Evolutionary conservation across 2,888 invertebrate species (phyloP).

Genomic region (Dermolepida albohirtum): DNA sequence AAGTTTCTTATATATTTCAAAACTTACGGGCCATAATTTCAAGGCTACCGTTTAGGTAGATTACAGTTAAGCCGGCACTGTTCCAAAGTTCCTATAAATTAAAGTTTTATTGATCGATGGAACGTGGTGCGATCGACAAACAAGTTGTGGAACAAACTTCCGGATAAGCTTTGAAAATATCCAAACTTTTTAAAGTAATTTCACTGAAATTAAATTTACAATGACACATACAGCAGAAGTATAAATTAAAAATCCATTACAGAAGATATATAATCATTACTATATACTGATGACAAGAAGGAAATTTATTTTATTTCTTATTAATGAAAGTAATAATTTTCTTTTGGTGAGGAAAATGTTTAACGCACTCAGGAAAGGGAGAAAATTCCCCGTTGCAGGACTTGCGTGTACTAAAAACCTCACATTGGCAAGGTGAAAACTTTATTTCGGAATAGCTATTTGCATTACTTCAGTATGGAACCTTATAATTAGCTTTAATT

Average conservation of each 20-base stretch:
- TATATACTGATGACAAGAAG: conserved; percentile 15
- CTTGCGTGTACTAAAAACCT: too few relatives aligned
- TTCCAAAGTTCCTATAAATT: conserved; percentile 12
- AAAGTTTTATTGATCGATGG: conserved; percentile 22
- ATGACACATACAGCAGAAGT: neutral
- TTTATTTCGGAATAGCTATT: too few relatives aligned
- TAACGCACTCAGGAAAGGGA: too few relatives aligned
- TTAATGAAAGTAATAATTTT: too few relatives aligned
- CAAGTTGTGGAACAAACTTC: conserved; percentile 10
- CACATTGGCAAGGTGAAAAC: too few relatives aligned
- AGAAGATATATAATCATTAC: conserved; percentile 15
- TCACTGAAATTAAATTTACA: conserved; percentile 14
- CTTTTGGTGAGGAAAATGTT: too few relatives aligned
- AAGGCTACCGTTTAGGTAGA: neutral
- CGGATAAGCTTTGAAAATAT: conserved; percentile 11
- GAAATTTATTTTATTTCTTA: neutral
- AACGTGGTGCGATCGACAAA: conserved; percentile 20
- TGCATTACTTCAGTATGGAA: too few relatives aligned
- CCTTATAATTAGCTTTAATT: too few relatives aligned
- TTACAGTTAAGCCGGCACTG: conserved; percentile 4
- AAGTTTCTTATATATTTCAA: neutral
- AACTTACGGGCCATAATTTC: neutral
- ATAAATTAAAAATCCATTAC: conserved; percentile 24
- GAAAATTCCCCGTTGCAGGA: too few relatives aligned
- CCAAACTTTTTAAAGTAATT: conserved; percentile 21